Percentiles rank a stretch among this genome's conserved stretches.
Conservation (phyloP, 2,888 invertebrate species). For the Caprella mutica region DNA sequence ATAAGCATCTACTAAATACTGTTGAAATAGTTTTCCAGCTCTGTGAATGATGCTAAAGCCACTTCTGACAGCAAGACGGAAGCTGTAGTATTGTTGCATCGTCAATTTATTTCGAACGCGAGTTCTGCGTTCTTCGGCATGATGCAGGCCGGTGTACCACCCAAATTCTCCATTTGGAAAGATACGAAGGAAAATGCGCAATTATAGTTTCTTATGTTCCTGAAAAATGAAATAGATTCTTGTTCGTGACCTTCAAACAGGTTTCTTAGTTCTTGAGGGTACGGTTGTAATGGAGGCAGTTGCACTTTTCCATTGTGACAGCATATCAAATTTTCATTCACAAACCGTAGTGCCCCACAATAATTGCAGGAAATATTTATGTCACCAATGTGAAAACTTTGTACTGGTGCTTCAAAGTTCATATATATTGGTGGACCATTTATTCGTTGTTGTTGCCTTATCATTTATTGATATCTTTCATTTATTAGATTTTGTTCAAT, state of each 20-base stretch:
- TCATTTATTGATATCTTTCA: no score
- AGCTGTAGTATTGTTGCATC: neutral
- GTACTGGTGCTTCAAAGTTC: no score
- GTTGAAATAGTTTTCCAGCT: neutral
- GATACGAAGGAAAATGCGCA: constrained; percentile 2
- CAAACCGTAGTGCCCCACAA: neutral
- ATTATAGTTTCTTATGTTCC: neutral
- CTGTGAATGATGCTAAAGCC: neutral
- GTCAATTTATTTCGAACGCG: constrained; percentile 6
- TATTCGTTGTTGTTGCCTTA: no score
- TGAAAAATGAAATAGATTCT: neutral
- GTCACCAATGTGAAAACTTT: neutral
- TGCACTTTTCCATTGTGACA: constrained; percentile 11
- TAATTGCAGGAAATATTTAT: neutral
- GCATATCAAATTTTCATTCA: neutral
- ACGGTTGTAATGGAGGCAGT: constrained; percentile 4
- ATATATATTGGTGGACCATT: no score
- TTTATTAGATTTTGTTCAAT: neutral
- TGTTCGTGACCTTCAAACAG: neutral
- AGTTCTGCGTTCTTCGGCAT: neutral
- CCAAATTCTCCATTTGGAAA: constrained; percentile 3
- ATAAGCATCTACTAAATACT: constrained; percentile 8
- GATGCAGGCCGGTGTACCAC: neutral
- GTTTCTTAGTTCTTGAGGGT: neutral
- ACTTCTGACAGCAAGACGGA: neutral